Base-by-base conservation (phyloP, 2,113 vertebrate genomes). In the Nettapus auritus region DNA sequence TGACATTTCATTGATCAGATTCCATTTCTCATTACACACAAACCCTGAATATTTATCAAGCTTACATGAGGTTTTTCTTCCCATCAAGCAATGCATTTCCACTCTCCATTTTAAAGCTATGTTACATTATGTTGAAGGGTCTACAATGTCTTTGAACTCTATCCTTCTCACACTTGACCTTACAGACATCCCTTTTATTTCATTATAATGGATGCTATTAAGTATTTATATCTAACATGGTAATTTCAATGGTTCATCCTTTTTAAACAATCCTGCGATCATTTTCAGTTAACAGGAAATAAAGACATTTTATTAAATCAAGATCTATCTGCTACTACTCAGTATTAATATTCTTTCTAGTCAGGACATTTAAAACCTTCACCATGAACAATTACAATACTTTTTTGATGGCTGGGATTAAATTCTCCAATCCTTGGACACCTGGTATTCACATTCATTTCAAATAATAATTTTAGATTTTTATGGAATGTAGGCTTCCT, bases 1-100 rank as follows among this genome's bases (percentile, higher is more conserved):
- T 95, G 95, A 96, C 89, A 90, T 90, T 97, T 97, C 91, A 95
- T 96, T 94, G 52, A 97, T 96, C 89, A 97, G 90, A 94, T 95
- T 95, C 78, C 71, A 92, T 88, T 97, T 97, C 86, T 94, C 84
- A 94, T 96, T 95, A 96, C 68, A 88, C 33, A 85, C 52, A 96
- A 96, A 83, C 63, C 86, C 71, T 93, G 68, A 70, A 83, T 75
- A 88, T 88, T 97, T 96, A 90, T 97, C 90, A 96, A 92, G 60
- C 79, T 85, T 89, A 94, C 74, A 79, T 22, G 71, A 94, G 60
- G 60, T 34, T 97, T 97, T 96, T 94, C 74, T 91, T 86, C 89
- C 94, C 92, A 64, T 91, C 63, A 93, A 88, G 91, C 57, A 69
- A 48, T 77, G 63, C n/a, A 73, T 82, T 95, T 94, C 50, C 73